These are phyloP conservation scores for Acrocephalus arundinaceus DNA, from an alignment of 2,113 vertebrate species.

Conservation along the genomic window DNA sequence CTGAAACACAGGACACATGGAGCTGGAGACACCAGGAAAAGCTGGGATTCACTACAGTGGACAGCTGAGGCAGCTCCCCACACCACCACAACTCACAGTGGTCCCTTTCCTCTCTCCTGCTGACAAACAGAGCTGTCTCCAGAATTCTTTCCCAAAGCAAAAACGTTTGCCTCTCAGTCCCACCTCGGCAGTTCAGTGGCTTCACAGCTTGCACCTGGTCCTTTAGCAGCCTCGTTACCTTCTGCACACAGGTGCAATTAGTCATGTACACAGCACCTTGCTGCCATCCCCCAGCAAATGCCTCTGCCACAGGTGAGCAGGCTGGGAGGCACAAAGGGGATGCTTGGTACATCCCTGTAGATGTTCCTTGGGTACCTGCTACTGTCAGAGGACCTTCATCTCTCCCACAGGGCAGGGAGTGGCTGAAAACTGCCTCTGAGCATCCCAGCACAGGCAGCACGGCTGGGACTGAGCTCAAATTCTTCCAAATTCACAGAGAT, in stretches of 20 bases:
- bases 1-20: rapidly evolving
- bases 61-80: rapidly evolving
- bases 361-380: rapidly evolving
- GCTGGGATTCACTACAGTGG: rapidly evolving
- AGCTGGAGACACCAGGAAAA: not conserved
- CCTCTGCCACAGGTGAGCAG: not conserved
- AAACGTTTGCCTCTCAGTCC: not conserved
- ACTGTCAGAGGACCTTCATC: not conserved
- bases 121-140: not conserved
- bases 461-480: not conserved
- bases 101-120: not conserved
- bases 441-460: rapidly evolving
- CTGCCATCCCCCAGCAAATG: not conserved
- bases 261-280: not conserved
- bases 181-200: not conserved
- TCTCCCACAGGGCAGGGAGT: not conserved
- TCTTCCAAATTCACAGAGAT: not conserved
- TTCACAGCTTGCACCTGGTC: not conserved
- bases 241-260: not conserved
- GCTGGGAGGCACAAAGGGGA: not conserved
- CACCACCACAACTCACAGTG: not conserved
- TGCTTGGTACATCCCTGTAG: not conserved
- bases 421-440: not conserved
- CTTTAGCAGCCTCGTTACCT: not conserved
- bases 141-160: not conserved